Conservation (phyloP, 2,113 vertebrate species). For the Salvelinus namaycush region DNA sequence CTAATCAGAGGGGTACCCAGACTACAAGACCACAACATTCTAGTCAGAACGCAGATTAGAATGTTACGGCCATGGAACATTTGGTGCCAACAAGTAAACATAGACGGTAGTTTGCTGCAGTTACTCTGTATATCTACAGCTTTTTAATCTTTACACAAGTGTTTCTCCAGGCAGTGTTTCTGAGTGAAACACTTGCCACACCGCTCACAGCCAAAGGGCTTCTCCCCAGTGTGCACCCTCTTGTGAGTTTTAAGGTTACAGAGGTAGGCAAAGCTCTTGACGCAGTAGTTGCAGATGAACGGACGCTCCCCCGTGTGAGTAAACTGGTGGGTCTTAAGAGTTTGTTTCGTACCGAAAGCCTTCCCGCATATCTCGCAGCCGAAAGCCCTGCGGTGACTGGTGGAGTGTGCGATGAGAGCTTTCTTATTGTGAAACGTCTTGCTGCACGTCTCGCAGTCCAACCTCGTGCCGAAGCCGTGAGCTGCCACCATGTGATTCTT, state of each 20-base stretch:
- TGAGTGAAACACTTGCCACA: not conserved
- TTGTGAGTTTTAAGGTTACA: conserved; percentile 1
- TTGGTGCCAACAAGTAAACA: too few species aligned
- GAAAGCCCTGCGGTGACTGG: not conserved
- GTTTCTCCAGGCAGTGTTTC: not conserved
- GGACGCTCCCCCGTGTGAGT: not conserved
- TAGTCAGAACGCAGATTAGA: too few species aligned
- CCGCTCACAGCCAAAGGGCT: not conserved
- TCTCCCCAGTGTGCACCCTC: not conserved
- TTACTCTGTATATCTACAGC: too few species aligned
- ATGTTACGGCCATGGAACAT: too few species aligned
- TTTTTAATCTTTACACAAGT: not conserved
- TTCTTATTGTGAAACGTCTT: not conserved
- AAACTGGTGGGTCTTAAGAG: not conserved
- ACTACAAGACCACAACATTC: too few species aligned
- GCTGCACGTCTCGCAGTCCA: too few species aligned
- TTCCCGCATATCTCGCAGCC: not conserved
- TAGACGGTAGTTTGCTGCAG: too few species aligned
- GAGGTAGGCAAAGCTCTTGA: not conserved
- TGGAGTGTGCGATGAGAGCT: not conserved
- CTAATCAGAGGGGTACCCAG: too few species aligned
- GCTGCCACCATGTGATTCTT: too few species aligned
- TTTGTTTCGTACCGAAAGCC: not conserved
- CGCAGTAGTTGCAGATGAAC: not conserved
- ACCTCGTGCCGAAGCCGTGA: too few species aligned